Conservation (phyloP, 2,888 invertebrate species). For the Oegoconia quadripuncta region DNA sequence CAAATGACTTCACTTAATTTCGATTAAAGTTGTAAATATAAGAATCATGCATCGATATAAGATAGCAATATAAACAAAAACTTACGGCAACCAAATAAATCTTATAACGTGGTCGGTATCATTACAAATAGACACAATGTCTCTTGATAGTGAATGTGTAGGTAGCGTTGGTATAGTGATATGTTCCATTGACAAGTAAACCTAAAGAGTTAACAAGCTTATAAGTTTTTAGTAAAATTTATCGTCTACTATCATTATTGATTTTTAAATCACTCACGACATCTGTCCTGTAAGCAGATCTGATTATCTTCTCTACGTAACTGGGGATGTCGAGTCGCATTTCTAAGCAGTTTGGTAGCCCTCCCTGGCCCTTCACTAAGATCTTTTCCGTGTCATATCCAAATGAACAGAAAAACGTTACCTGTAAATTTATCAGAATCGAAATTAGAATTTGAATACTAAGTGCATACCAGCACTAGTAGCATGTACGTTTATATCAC, state of each 20-base stretch:
- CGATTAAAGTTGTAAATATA: too few relatives aligned
- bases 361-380: conserved; percentile 62
- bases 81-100: conserved; percentile 74
- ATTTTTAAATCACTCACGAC: conserved; percentile 41
- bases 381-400: conserved; percentile 64
- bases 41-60: too few relatives aligned
- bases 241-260: neutral
- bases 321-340: conserved; percentile 60
- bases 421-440: conserved; percentile 30
- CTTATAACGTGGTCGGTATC: conserved; percentile 60
- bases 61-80: too few relatives aligned
- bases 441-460: neutral
- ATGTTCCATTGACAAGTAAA: conserved; percentile 62
- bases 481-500: too few relatives aligned
- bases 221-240: conserved; percentile 8
- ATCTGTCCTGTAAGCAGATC: conserved; percentile 46
- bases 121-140: conserved; percentile 61
- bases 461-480: too few relatives aligned
- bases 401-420: conserved; percentile 56
- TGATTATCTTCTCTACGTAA: conserved; percentile 49
- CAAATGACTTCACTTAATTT: neutral
- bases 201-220: too few relatives aligned
- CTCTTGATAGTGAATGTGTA: conserved; percentile 62
- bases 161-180: conserved; percentile 57
- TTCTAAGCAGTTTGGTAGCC: conserved; percentile 64